These are phyloP conservation scores for Eucriotettix oculatus DNA, from an alignment of 2,888 invertebrate genomes.

Conservation along the genomic window DNA sequence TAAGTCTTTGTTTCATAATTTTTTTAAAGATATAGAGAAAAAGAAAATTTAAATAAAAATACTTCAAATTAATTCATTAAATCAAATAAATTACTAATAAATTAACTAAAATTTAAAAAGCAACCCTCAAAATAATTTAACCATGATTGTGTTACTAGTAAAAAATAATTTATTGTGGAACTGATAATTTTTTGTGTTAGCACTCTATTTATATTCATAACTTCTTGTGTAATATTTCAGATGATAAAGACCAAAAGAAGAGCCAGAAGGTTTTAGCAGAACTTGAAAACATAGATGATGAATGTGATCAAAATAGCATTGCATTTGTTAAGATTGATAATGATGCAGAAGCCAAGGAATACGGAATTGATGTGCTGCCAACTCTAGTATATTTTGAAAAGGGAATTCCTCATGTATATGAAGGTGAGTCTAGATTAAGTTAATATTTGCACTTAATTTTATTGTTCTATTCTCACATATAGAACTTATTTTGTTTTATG, in stretches of 20 bases:
- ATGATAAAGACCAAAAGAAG: constrained; percentile 82
- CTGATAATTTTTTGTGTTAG: no score
- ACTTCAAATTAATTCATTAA: no score
- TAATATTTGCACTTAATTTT: background rate
- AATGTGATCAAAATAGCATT: constrained; percentile 81
- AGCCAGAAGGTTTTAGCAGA: constrained; percentile 70
- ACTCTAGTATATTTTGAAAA: constrained; percentile 60
- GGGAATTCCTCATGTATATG: constrained; percentile 41
- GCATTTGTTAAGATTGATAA: constrained; percentile 85
- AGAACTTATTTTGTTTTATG: no score
- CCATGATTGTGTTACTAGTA: no score
- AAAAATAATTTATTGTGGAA: no score
- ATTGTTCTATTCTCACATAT: background rate
- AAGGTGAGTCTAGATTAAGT: constrained; percentile 23
- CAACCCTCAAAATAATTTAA: no score
- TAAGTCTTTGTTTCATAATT: no score
- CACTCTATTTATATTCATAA: no score
- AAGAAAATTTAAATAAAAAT: no score
- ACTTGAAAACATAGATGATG: constrained; percentile 84
- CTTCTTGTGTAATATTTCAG: constrained; percentile 27
- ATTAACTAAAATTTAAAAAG: no score
- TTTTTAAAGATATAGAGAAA: no score
- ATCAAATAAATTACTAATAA: no score
- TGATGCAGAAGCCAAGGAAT: constrained; percentile 74
- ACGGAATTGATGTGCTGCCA: constrained; percentile 69